Evolutionary conservation across 2,888 invertebrate genomes (phyloP), one percentile per base, ranked within the genome.

Genomic region (Callimorpha dominula): DNA sequence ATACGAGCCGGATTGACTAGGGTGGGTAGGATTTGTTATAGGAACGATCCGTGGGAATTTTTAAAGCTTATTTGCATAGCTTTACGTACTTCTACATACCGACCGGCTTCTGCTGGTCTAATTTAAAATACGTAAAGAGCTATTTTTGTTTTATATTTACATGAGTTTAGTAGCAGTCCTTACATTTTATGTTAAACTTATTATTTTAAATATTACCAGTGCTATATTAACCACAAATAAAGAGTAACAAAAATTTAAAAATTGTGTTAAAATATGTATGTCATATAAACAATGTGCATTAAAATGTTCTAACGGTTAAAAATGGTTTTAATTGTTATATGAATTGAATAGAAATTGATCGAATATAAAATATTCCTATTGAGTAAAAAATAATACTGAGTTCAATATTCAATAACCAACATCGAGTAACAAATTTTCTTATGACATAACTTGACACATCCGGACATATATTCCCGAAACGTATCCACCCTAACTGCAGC

Each of bases 401-500:
- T n/a, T n/a, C n/a, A n/a, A n/a, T n/a, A n/a, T n/a, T 15, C 43
- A 49, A 60, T 49, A 65, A 69, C 7, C 9, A 77, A 69, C 66
- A 68, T 65, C 57, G 49, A 62, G 72, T 70, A 66, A 71, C 49
- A 75, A 74, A 74, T 76, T 71, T 69, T 54, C 70, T 67, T 70
- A 71, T 81, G 81, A 81, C 85, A 80, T 78, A 79, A 78, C 80
- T 80, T 83, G 81, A 82, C 81, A 80, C 68, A 78, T 82, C 79
- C 81, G 66, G 52, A 74, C 77, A 82, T 82, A 77, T 74, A 75
- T 68, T 76, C 69, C 62, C 69, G 64, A 20, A 73, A 76, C 75
- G 83, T 91, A 88, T 91, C 73, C 88, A 93, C 92, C 93, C 92
- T 93, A 94, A 91, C 91, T 93, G 90, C 95, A 95, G 95, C 95